phyloP scores from a whole-genome alignment of 2,797 vertebrate species.

The Podarcis lilfordi region DNA sequence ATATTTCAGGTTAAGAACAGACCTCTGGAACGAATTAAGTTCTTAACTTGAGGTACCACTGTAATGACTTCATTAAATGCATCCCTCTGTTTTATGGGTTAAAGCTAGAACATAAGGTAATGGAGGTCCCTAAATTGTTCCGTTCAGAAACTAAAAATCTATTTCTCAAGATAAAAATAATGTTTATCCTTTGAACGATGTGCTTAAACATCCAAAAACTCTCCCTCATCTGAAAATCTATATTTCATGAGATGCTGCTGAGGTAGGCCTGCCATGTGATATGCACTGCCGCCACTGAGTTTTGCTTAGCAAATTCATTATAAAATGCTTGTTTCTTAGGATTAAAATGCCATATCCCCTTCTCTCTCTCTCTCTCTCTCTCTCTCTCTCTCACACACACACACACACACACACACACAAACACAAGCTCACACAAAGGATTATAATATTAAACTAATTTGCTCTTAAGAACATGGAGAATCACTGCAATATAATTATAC shows the following conservation, averaged over 20 bases:
- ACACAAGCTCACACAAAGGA: neutral
- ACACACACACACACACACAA: neutral
- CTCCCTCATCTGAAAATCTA: conserved; percentile 7
- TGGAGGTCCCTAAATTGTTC: neutral
- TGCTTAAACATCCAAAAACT: neutral
- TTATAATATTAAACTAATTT: conserved; percentile 37
- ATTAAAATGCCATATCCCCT: neutral
- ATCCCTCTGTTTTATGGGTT: too few species aligned
- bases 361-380: too few species aligned
- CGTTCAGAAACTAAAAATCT: neutral
- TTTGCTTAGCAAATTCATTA: neutral
- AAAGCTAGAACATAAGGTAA: neutral
- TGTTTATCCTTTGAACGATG: neutral
- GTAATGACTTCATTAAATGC: too few species aligned
- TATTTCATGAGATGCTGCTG: neutral
- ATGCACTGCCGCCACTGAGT: conserved; percentile 24
- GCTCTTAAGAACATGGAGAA: conserved; percentile 19
- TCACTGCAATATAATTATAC: neutral
- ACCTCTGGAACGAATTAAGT: too few species aligned
- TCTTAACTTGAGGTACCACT: too few species aligned
- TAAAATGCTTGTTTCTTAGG: conserved; percentile 14
- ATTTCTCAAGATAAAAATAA: conserved; percentile 19
- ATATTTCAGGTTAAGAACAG: too few species aligned
- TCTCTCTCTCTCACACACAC: too few species aligned
- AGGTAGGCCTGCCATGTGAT: neutral